Evolutionary conservation across 2,888 invertebrate species (phyloP), one percentile per base, ranked within the genome.

Genomic region (Falcaria lacertinaria): DNA sequence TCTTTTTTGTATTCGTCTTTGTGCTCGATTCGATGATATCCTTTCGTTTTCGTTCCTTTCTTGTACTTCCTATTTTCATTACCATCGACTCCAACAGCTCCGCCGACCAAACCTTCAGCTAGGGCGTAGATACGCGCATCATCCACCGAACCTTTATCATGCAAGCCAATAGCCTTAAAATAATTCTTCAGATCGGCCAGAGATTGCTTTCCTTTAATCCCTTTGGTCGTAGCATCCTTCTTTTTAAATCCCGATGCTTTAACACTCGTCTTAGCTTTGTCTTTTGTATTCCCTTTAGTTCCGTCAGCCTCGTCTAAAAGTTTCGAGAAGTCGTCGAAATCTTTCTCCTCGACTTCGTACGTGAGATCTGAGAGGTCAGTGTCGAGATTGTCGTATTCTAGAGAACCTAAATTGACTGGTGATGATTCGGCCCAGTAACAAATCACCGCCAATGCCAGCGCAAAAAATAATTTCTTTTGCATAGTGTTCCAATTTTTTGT

Each of bases 1-100:
- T 91, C 90, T 60, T 91, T 91, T 53, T 91, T 90, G 60, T 90
- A 92, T 62, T 92, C 92, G 54, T 92, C 91, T 69, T 90, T 91
- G 60, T 91, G 91, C 45, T 91, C 90, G 0, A 91, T 85, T 52
- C 84, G 87, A 55, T 91, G 91, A 63, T 88, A 91, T 2, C 92
- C 91, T 54, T 86, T 83, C 0, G 91, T 90, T 62, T 91, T 91
- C 14, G 87, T 87, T 0, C 91, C 91, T 61, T 90, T 91, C 53
- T 76, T 86, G 55, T 90, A 91, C 34, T 84, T 90, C 17, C 80
- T 82, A 34, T 84, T 84, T 55, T 85, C 81, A 17, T 81, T 83
- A 19, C 83, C 89, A 35, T 74, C 80, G 0, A 79, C 61, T 0
- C 82, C 87, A 1, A 86, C 78, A 1, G 78, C 80, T 36, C 79